Base-by-base conservation (phyloP, 2,113 vertebrate species). In the Lepisosteus osseus region DNA sequence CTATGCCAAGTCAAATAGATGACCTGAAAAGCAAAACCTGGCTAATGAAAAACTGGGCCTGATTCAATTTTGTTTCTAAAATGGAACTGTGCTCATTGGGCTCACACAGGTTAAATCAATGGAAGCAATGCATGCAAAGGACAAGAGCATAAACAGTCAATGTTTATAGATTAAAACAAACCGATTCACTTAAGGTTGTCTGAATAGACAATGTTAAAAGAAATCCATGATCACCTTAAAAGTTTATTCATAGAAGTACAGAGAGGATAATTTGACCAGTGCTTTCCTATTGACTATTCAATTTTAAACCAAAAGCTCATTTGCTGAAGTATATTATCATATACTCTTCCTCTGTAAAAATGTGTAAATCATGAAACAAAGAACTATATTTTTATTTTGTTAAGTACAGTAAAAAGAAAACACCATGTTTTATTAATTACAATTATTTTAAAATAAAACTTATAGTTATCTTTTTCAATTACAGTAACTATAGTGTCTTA, bases 221-320 rank as follows among this genome's bases (percentile, higher is more conserved):
- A 59, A 61, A 61, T 57, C 51, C 63, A 72, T 72, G 8, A 54
- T 72, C 40, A 61, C 61, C 67, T 61, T 17, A 61, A 41, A 67
- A 15, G 44, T n/a, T 59, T 13, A 14, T 4, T 4, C 56, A 59
- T 3, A 12, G n/a, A 3, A 1, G 3, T 12, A 59, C 11, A 4
- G 56, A n/a, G n/a, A 59, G 11, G 56, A 59, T 59, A 59, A 59
- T 59, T 59, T 59, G 56, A n/a, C 56, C 56, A 13, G 56, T 59
- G 3, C n/a, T 2, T 3, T 4, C 4, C 7, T 14, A 59, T n/a
- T 4, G 56, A 59, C 56, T 59, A 3, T 12, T 4, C 12, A 51
- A 59, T 59, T 59, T 59, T 59, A 59, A 12, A 59, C 56, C 56
- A 13, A n/a, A 12, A 14, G 56, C 11, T 13, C 3, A 12, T 59